Evolutionary conservation across 2,888 invertebrate genomes (phyloP).

Genomic region (Acleris laterana): DNA sequence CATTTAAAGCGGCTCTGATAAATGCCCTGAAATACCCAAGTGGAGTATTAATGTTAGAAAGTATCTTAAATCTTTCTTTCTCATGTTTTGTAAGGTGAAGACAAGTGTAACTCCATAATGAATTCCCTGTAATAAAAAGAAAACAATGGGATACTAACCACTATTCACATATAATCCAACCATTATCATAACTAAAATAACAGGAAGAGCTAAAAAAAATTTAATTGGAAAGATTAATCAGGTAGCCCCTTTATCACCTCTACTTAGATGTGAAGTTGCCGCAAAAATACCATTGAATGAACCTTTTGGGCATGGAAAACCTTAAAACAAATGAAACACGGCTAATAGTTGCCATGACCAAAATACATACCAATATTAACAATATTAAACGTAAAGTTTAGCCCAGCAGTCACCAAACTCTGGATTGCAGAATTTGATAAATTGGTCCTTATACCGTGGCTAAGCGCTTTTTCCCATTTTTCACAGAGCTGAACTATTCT

Average conservation of each 20-base stretch:
- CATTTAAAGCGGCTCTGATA: conserved; percentile 95
- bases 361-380: conserved; percentile 74
- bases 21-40: conserved; percentile 94
- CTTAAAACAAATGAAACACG: too few species aligned
- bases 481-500: conserved; percentile 86
- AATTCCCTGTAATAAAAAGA: conserved; percentile 68
- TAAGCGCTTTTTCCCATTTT: conserved; percentile 90
- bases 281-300: too few species aligned
- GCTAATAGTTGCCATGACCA: not conserved
- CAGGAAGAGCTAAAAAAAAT: too few species aligned
- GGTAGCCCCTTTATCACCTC: too few species aligned
- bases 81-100: conserved; percentile 94
- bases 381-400: conserved; percentile 80
- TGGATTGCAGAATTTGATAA: conserved; percentile 77
- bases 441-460: conserved; percentile 89
- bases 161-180: not conserved
- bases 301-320: too few species aligned
- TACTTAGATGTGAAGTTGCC: too few species aligned
- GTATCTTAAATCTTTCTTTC: conserved; percentile 91
- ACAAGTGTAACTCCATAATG: conserved; percentile 92
- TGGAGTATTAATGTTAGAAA: conserved; percentile 78
- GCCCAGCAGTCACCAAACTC: conserved; percentile 75
- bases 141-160: conserved; percentile 17
- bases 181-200: too few species aligned
- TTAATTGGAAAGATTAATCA: too few species aligned